These are phyloP conservation scores for Phoeniculus purpureus DNA, from an alignment of 2,797 vertebrate species.

Conservation along the genomic window DNA sequence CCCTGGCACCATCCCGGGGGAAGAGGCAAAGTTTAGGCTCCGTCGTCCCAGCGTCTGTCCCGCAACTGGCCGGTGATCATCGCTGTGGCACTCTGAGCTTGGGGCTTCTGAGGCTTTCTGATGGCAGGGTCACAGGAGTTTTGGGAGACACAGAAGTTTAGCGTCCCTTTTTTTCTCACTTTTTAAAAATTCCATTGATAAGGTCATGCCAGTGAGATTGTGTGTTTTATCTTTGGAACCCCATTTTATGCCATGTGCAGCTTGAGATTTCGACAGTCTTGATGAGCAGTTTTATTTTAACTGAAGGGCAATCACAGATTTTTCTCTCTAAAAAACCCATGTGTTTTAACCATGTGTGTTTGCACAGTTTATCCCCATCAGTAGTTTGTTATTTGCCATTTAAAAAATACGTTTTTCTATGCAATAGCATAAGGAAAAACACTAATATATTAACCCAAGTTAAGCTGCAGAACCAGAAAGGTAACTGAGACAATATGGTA, in stretches of 20 bases:
- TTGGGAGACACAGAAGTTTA: neutral
- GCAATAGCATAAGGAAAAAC: neutral
- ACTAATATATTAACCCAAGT: neutral
- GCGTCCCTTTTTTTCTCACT: neutral
- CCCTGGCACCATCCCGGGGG: neutral
- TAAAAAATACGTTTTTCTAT: neutral
- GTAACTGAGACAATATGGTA: neutral
- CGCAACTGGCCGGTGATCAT: neutral
- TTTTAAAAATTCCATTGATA: fast-evolving
- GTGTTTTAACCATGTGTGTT: fast-evolving
- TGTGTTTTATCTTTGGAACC: neutral
- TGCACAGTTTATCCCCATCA: neutral
- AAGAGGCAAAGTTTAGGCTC: neutral
- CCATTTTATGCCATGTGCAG: neutral
- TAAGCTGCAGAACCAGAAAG: neutral
- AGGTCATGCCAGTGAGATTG: neutral
- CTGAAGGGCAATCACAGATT: neutral
- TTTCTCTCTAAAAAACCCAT: neutral
- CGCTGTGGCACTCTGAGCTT: fast-evolving
- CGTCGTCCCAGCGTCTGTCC: neutral
- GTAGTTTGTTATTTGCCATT: neutral
- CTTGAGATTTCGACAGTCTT: neutral
- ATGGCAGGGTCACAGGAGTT: fast-evolving
- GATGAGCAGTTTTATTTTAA: neutral
- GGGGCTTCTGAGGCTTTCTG: neutral